Conservation (phyloP, 2,888 invertebrate species). For the Drosophila lacicola region DNA sequence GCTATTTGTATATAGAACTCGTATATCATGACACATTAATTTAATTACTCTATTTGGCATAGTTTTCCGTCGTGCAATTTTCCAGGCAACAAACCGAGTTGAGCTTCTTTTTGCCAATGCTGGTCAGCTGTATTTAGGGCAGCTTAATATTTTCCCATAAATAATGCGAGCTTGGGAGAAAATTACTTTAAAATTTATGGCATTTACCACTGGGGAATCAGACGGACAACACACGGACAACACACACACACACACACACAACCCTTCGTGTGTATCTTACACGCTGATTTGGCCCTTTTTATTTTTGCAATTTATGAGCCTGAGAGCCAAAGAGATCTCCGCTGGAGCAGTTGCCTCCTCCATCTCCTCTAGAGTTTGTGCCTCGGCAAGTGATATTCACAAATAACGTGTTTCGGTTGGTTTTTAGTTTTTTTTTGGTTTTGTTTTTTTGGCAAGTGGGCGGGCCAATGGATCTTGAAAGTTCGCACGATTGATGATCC, state of each 20-base stretch:
- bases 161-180: constrained; percentile 73
- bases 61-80: constrained; percentile 25
- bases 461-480: constrained; percentile 65
- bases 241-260: no score
- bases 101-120: constrained; percentile 7
- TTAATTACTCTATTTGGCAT: constrained; percentile 74
- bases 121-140: constrained; percentile 53
- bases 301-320: constrained; percentile 71
- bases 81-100: background rate
- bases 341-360: constrained; percentile 8
- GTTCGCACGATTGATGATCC: constrained; percentile 81
- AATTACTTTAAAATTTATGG: constrained; percentile 82
- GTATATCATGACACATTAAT: constrained; percentile 57
- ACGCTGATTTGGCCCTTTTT: constrained; percentile 79
- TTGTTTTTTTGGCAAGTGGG: constrained; percentile 58
- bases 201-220: constrained; percentile 45
- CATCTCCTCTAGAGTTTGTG: constrained; percentile 18
- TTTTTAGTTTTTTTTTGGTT: background rate
- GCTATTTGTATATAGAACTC: constrained; percentile 39
- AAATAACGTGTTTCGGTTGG: constrained; percentile 53
- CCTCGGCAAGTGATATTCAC: constrained; percentile 65
- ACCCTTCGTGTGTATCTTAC: constrained; percentile 42
- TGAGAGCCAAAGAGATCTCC: constrained; percentile 22
- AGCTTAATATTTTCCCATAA: constrained; percentile 78
- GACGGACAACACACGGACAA: constrained; percentile 1